Evolutionary conservation across 2,797 vertebrate genomes (phyloP), one percentile per base, ranked within the genome.

Genomic region (Ciconia nigra): DNA sequence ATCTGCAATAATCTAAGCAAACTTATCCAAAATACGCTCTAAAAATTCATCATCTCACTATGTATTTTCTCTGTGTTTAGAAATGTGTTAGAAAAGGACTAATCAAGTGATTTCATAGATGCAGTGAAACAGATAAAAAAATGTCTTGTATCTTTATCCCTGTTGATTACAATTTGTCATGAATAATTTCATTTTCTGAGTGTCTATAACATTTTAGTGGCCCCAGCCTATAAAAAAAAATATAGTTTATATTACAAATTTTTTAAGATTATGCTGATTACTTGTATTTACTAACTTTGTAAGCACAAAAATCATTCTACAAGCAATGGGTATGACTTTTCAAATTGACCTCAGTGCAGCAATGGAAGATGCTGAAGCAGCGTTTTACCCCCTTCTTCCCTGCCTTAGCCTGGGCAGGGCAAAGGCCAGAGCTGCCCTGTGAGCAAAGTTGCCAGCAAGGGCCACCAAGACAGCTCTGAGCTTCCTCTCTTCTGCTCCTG

Each of bases 91-190:
- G 77, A 74, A 90, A 82, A 90, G 58, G 70, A 84, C 66, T 90
- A 92, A 96, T 86, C 62, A 88, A 92, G 51, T 83, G 52, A 80
- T 61, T 89, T 93, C 70, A 89, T 5, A 94, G 51, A 83, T 76
- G 66, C 62, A 83, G 25, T 11, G 41, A 92, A 91, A 61, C 46
- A 77, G 76, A 79, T 39, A 44, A 55, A 93, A 73, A 57, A 37
- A 31, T 29, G 11, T 41, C 37, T 66, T 73, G 31, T 35, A 35
- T 79, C 71, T 82, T 89, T 87, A 71, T 63, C 65, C 37, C 31
- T 70, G 15, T 62, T 93, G 74, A 89, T 78, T 73, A 65, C 21
- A 59, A 67, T 80, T 93, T 76, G 21, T 22, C 39, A 62, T 28
- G 51, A 89, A 46, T 71, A 85, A 78, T 79, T 92, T 70, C 21